Evolutionary conservation across 2,113 vertebrate genomes (phyloP), one percentile per base, ranked within the genome.

Genomic region (Cathartes aura): DNA sequence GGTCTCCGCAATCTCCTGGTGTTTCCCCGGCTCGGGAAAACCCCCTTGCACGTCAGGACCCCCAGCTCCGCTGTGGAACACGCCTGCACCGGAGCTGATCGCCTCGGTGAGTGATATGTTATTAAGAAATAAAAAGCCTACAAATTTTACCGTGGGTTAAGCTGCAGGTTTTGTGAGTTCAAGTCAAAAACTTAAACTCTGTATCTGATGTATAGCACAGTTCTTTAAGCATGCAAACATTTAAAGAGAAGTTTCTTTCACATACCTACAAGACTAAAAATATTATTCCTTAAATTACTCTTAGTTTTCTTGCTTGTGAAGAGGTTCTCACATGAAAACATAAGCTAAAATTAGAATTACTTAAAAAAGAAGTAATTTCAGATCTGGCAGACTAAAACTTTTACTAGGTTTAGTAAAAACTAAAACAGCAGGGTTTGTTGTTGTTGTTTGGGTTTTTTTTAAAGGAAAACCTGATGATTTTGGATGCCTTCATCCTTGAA

Each of bases 201-300:
- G 0, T 9, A 34, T 48, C 15, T 82, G 13, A 56, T 11, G 2
- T 13, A 38, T 1, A n/a, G 22, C 3, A 71, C 16, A 63, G 4
- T 15, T 64, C 56, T 56, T 93, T 29, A 67, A 11, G 0, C 8
- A 62, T 7, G 6, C 8, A 83, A 76, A 11, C 6, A 62, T 80
- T 76, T 68, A 47, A 55, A 82, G 15, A 23, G 8, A 32, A 6
- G 11, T 63, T 80, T 45, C 47, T 70, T 93, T 24, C 42, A 42
- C 15, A 55, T 6, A 3, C 15, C 29, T 79, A 18, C 5, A 27
- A 47, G 12, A 59, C 40, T 27, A 19, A 86, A 88, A 88, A 43
- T 15, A 76, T 15, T 47, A 55, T 34, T 55, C 14, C 24, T 55
- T 40, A 68, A 84, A 70, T 36, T 26, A 40, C 10, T 80, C 12